phyloP scores from a whole-genome alignment of 2,888 invertebrate species.

The Parnassius apollo region DNA sequence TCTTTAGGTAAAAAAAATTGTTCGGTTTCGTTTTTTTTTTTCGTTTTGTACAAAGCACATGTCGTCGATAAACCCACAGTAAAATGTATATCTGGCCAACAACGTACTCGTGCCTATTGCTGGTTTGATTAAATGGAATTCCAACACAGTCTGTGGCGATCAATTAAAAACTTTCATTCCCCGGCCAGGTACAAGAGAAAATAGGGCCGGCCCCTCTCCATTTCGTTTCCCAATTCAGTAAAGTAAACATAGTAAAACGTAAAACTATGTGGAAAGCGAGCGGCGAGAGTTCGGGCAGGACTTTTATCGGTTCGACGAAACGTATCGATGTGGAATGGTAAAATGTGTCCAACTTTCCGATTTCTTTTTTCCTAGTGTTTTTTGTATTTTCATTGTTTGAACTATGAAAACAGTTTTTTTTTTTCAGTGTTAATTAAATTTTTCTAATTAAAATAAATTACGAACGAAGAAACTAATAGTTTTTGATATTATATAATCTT shows the following conservation, averaged over 20 bases:
- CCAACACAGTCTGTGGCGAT: constrained; percentile 13
- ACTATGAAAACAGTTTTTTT: background rate
- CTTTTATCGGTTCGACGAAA: constrained; percentile 18
- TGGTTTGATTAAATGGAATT: constrained; percentile 16
- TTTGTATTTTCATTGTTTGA: background rate
- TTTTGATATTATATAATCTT: too few relatives aligned
- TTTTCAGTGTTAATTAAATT: too few relatives aligned
- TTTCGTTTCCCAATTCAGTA: constrained; percentile 26
- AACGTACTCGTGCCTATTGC: background rate
- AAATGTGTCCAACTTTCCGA: constrained; percentile 27
- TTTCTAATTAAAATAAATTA: too few relatives aligned
- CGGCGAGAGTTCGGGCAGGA: constrained; percentile 21
- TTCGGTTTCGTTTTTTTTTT: too few relatives aligned
- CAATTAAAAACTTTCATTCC: constrained; percentile 27
- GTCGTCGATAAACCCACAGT: too few relatives aligned
- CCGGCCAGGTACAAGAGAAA: constrained; percentile 16
- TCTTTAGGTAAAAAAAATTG: too few relatives aligned
- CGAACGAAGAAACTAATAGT: too few relatives aligned
- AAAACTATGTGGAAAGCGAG: constrained; percentile 47
- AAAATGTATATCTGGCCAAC: constrained; percentile 5
- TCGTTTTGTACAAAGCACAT: too few relatives aligned
- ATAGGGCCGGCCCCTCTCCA: constrained; percentile 11
- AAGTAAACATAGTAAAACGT: constrained; percentile 44
- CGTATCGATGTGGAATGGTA: constrained; percentile 3
- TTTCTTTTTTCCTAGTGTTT: background rate